Evolutionary conservation across 2,113 vertebrate species (phyloP), one percentile per base, ranked within the genome.

Genomic region (Trochalopteron elliotii): DNA sequence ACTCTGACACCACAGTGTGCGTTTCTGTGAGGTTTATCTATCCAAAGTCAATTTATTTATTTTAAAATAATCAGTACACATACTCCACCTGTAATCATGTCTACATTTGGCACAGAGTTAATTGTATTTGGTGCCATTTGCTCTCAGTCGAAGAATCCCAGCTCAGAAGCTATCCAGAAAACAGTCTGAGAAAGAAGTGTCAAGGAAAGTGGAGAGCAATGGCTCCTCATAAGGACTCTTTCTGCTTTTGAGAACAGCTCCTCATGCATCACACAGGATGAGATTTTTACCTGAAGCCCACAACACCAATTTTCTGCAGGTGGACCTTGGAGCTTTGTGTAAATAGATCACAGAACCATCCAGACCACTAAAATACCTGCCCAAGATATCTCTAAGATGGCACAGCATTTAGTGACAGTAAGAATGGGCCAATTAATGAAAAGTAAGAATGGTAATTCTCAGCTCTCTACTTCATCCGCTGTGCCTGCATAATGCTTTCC

Each of bases 181-280:
- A 25, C 14, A 72, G 12, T 9, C 7, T 35, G 37, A 89, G 33
- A 80, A 80, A 71, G 10, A 68, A 50, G 31, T 11, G 25, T 15
- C 33, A 74, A 18, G 19, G 40, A 64, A 19, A n/a, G 22, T 1
- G 6, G 53, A 49, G 89, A 81, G 45, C 8, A 68, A 44, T 21
- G 9, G 28, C 18, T 64, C 56, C 19, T 44, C 22, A 11, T 30
- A 57, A 82, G 39, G 10, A 20, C 20, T 33, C 5, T 33, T 53
- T 15, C 33, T 42, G 9, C 2, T 75, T 61, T 45, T 45, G 35
- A 92, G 30, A 39, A 74, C 39, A 67, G 56, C 24, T 25, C 31
- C 31, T 42, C 9, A 3, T 10, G 23, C 6, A 86, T 22, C 50
- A 84, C 39, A 59, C 0, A 45, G 10, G 5, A 80, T 3, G 0